Evolutionary conservation across 2,113 vertebrate species (phyloP), one percentile per base, ranked within the genome.

Genomic region (Anas platyrhynchos): DNA sequence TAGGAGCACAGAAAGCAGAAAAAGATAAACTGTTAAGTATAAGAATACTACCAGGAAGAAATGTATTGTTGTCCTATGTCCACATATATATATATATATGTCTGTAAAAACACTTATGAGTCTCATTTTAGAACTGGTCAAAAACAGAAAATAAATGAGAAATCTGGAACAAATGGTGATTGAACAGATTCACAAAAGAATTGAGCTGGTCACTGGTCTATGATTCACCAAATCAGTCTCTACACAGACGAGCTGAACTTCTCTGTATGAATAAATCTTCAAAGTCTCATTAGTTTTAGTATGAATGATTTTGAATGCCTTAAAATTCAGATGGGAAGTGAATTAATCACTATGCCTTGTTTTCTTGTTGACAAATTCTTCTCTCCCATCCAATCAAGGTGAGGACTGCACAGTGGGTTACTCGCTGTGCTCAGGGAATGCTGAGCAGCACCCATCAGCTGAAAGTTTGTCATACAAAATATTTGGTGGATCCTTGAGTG

Each of bases 321-420:
- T 72, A 84, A 56, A 88, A 92, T 82, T 88, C 93, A 92, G 25
- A 44, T 46, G 36, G 69, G 54, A 90, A 91, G 71, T 61, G 63
- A 94, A 88, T 93, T 83, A 94, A 91, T 95, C 46, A 88, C 74
- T 88, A 52, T 85, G 87, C 36, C 54, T 94, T 89, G 83, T 88
- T 96, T 94, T 91, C 65, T 83, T 90, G 61, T 91, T 93, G 88
- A 89, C 87, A 91, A 96, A 94, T 44, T 82, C 69, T 92, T 74
- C 72, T 36, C 77, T 90, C 50, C 91, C 34, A 63, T 80, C 68
- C 93, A 93, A 7, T 91, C 84, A 93, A 93, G 76, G 44, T 1
- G 1, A 91, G 63, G 69, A 44, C 77, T 88, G 61, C 66, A 43
- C 48, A 58, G 52, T 83, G 73, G 59, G 71, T 80, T 92, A 46